A percentile compares a stretch with the other conserved stretches of the same genome.
These are phyloP conservation scores for Eremophila alpestris DNA, from an alignment of 2,797 vertebrate species.

Conservation along the genomic window DNA sequence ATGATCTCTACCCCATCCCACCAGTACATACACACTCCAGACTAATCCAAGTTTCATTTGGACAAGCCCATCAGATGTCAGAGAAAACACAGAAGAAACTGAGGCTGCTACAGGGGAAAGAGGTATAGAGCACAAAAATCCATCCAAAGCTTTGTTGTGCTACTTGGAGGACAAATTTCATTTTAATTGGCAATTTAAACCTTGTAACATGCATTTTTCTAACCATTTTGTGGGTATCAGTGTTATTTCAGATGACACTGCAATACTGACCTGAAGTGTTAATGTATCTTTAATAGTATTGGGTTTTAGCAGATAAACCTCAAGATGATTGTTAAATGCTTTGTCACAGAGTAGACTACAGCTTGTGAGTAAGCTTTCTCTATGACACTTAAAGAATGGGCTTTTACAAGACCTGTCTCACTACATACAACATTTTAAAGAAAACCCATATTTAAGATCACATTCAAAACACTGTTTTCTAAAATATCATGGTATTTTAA, in stretches of 20 bases:
- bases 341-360: neutral
- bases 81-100: neutral
- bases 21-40: neutral
- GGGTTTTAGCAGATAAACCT: neutral
- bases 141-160: neutral
- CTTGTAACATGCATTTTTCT: neutral
- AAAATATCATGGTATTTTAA: neutral
- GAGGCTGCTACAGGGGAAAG: neutral
- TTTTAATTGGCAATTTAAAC: slow-evolving; percentile 42
- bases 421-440: neutral
- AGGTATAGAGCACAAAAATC: neutral
- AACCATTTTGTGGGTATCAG: neutral
- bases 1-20: neutral
- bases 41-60: neutral
- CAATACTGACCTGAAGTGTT: neutral
- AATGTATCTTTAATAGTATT: neutral
- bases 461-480: neutral
- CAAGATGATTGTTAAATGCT: neutral
- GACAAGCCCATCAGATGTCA: neutral
- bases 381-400: neutral
- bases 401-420: neutral
- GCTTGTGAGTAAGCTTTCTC: neutral
- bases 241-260: neutral
- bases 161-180: neutral
- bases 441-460: neutral